Evolutionary conservation across 1,140 invertebrate genomes (phyloP), one percentile per base, ranked within the genome.

Genomic region (Scaptomyza montana): DNA sequence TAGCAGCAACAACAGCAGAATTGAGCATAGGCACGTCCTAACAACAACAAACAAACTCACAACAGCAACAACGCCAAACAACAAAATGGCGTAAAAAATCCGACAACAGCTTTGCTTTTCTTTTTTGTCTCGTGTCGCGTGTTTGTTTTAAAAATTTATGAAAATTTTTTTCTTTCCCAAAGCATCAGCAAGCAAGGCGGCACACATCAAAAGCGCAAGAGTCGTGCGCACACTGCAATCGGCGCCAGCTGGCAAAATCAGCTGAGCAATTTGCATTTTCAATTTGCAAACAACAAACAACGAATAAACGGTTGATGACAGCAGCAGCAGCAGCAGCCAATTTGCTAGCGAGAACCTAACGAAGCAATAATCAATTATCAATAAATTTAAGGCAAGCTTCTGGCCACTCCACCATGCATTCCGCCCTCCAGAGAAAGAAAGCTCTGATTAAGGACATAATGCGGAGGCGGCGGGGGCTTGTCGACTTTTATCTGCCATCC

Each of bases 361-460:
- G 84, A 87, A 90, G 87, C 86, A 90, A 90, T 90, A 90, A 90
- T 90, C 86, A 90, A 90, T 90, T 90, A 90, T 90, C 78, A 90
- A 90, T 90, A 90, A 90, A 90, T 90, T 90, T 82, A 56, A 69
- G 54, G 49, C 36, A 68, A 67, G 63, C 51, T 39, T 33, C 61
- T 16, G 19, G 5, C 6, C 7, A 12, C 16, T 1, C 9, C 8
- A 2, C 33, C 12, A 25, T 0, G 4, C 30, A 33, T 5, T 7
- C 2, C 5, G 30, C 5, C 30, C 30, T 33, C 43, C 6, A 16
- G 3, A 8, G 33, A 36, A 9, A 8, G 77, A 73, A 51, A 53
- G 56, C 77, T 66, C 75, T 86, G 78, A 86, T 86, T 86, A 86
- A 78, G 82, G 64, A 85, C 21, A 25, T 25, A 25, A 25, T 86